Conservation (phyloP, 2,113 vertebrate genomes). For the Platysternon megacephalum region DNA sequence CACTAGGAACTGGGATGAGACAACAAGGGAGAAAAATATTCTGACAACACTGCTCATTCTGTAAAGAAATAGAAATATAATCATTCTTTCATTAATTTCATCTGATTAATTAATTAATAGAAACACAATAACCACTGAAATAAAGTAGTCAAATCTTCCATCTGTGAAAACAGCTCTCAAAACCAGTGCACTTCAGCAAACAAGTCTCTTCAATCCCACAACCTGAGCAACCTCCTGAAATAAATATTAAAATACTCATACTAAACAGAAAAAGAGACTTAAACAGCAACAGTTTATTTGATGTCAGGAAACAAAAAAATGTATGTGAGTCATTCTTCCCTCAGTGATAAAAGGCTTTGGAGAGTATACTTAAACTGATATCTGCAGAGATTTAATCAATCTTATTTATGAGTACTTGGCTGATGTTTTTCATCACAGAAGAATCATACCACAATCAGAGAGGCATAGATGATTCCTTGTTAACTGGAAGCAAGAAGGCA, state of each 20-base stretch:
- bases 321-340: neutral
- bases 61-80: conserved; percentile 35
- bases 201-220: conserved; percentile 51
- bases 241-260: neutral
- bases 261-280: neutral
- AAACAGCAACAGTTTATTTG: neutral
- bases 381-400: neutral
- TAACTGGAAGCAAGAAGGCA: neutral
- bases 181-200: conserved; percentile 54
- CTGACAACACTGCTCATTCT: conserved; percentile 48
- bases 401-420: neutral
- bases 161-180: conserved; percentile 70
- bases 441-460: neutral
- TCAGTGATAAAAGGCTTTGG: neutral
- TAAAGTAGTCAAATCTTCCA: conserved; percentile 56
- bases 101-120: conserved; percentile 30
- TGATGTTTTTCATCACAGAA: neutral
- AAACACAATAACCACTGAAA: conserved; percentile 55
- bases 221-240: conserved; percentile 31
- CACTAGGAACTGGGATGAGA: neutral
- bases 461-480: neutral
- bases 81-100: neutral
- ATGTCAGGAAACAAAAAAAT: neutral
- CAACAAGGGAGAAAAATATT: conserved; percentile 15
- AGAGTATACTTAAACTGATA: neutral